A percentile compares a stretch with the other conserved stretches of the same genome.
These are phyloP conservation scores for Myotis davidii DNA, from an alignment of 2,113 vertebrate species.

Conservation along the genomic window DNA sequence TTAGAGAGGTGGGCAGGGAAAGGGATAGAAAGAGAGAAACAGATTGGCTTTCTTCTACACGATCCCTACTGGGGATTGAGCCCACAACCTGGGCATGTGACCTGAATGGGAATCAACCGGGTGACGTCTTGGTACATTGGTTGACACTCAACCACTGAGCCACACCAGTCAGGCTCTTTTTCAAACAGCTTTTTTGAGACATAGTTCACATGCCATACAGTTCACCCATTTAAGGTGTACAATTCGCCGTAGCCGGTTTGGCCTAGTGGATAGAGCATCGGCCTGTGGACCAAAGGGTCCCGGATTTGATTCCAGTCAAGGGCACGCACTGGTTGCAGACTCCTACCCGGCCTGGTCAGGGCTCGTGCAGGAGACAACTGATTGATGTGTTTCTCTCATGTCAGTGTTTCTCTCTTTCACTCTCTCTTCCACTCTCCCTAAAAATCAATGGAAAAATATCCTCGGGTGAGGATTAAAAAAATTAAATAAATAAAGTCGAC, in stretches of 20 bases:
- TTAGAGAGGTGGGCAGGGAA: too few relatives aligned
- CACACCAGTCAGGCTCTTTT: too few relatives aligned
- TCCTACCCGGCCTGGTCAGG: too few relatives aligned
- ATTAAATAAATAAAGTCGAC: neutral
- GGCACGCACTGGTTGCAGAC: neutral
- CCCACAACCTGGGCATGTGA: too few relatives aligned
- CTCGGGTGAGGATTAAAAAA: neutral
- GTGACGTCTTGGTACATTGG: too few relatives aligned
- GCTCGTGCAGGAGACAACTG: too few relatives aligned
- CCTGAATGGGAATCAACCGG: too few relatives aligned
- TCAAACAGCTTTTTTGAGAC: neutral
- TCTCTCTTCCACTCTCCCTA: neutral
- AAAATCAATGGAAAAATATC: neutral
- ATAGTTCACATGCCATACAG: fast-evolving
- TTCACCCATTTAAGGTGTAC: neutral
- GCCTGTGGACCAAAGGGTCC: neutral
- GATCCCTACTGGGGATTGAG: too few relatives aligned
- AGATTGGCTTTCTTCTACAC: too few relatives aligned
- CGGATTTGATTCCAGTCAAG: neutral
- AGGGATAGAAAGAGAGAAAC: too few relatives aligned
- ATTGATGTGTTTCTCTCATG: neutral
- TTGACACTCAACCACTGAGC: too few relatives aligned
- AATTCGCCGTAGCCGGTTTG: fast-evolving
- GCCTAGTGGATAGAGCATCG: neutral
- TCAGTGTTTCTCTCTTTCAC: neutral